Percentiles rank a stretch among this genome's conserved stretches.
phyloP scores from a whole-genome alignment of 2,888 invertebrate species.

The Lycophotia porphyrea region DNA sequence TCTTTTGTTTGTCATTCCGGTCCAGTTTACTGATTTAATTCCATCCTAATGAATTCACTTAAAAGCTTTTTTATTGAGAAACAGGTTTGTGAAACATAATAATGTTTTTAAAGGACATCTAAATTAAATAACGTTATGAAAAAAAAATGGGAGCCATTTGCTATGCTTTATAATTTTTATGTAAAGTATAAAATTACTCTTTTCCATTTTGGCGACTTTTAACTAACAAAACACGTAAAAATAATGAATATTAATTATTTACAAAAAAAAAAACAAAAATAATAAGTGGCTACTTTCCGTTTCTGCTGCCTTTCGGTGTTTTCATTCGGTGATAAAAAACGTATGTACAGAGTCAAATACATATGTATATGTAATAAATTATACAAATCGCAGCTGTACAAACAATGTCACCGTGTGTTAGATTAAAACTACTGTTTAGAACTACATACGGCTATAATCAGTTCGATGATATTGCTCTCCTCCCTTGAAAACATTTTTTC shows the following conservation, averaged over 20 bases:
- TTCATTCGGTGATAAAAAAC: constrained; percentile 1
- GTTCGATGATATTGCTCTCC: background rate
- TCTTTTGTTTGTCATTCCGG: constrained; percentile 26
- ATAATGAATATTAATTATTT: too few species aligned
- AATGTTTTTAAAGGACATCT: constrained; percentile 31
- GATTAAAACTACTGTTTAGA: constrained; percentile 10
- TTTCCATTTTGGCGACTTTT: background rate
- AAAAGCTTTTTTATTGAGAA: constrained; percentile 68
- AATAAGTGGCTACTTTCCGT: background rate
- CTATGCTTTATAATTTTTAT: background rate
- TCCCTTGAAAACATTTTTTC: too few species aligned
- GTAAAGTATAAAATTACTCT: background rate
- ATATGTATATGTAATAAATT: constrained; percentile 1
- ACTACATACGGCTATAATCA: background rate
- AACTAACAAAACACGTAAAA: background rate
- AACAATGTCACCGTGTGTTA: constrained; percentile 8
- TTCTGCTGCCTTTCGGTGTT: background rate
- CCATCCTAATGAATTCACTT: constrained; percentile 63
- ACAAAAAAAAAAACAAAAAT: background rate
- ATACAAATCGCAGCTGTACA: constrained; percentile 36
- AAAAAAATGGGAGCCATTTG: background rate
- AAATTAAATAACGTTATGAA: constrained; percentile 19
- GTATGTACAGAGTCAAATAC: background rate
- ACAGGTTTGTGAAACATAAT: constrained; percentile 22
- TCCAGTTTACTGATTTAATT: constrained; percentile 46